Conservation (phyloP, 2,888 invertebrate species). For the Stenodema calcarata region DNA sequence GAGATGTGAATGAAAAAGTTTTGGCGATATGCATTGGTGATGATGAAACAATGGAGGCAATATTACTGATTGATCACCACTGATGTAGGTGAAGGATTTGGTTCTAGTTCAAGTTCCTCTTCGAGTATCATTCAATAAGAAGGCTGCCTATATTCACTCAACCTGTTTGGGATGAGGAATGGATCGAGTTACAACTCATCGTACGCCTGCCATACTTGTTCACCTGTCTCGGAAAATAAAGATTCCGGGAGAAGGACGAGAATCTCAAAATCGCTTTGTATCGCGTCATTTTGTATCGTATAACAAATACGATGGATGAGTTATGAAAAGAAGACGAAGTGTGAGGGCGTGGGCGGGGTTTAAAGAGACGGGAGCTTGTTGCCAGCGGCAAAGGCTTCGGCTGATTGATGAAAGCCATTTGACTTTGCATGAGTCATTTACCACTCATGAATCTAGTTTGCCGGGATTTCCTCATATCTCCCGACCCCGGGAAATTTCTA, state of each 20-base stretch:
- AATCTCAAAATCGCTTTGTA: neutral
- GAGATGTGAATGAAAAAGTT: too few relatives aligned
- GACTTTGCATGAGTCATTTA: slow-evolving; percentile 9
- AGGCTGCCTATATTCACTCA: too few relatives aligned
- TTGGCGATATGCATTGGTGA: too few relatives aligned
- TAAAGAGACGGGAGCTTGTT: neutral
- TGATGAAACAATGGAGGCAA: too few relatives aligned
- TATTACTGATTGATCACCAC: too few relatives aligned
- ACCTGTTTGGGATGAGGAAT: too few relatives aligned
- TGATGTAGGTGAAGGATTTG: too few relatives aligned
- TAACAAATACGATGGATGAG: neutral
- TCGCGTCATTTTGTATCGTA: neutral
- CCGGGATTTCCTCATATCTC: neutral
- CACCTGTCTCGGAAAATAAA: neutral
- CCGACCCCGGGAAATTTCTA: neutral
- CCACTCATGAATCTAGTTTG: slow-evolving; percentile 15
- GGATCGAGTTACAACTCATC: too few relatives aligned
- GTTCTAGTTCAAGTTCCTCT: too few relatives aligned
- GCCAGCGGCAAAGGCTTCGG: neutral
- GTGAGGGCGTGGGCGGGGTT: neutral
- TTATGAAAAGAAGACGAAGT: neutral
- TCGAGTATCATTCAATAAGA: too few relatives aligned
- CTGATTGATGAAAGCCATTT: slow-evolving; percentile 7
- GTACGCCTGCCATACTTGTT: too few relatives aligned
- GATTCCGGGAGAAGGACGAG: neutral